Evolutionary conservation across 2,113 vertebrate species (phyloP), one percentile per base, ranked within the genome.

Genomic region (Takifugu bimaculatus): DNA sequence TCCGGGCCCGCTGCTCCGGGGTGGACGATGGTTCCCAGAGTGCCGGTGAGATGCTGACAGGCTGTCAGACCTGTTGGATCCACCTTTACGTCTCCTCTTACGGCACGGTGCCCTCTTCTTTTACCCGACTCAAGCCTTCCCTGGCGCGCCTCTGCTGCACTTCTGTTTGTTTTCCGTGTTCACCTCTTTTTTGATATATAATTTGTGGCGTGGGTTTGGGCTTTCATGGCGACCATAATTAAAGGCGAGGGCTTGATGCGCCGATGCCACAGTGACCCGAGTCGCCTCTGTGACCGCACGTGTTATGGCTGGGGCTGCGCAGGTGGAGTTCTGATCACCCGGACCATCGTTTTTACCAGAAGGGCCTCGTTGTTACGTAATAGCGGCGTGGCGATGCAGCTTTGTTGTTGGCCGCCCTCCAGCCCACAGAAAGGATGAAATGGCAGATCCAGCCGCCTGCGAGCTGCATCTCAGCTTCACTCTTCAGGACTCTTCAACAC

Each of bases 181-280:
- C 63, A 27, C 60, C 53, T 69, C 62, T 54, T 70, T 65, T 76
- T 78, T 64, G 62, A 10, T 39, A 39, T 71, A 66, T 74, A 48
- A 77, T 82, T 79, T 80, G 81, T 14, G 81, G 77, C 63, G 42
- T n/a, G 53, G 27, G 48, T 39, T 57, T 72, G 58, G 63, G 76
- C 64, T 78, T 75, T 69, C 63, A 76, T 78, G 77, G 50, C 27
- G 45, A 74, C 54, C 70, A 52, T 76, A 82, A 80, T 80, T 77
- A 78, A 63, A 85, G 74, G 70, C 55, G 54, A 75, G 63, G 69
- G 26, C 64, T 74, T 64, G 56, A 59, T 69, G 54, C 79, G 26
- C 70, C 70, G 75, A 82, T 80, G 70, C 64, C 72, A 59, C 75
- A 71, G 51, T 20, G 71, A 66, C 69, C 70, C 64, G 72, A 76